phyloP scores from a whole-genome alignment of 2,888 invertebrate species.

The Zygothrica quintamaculata region DNA sequence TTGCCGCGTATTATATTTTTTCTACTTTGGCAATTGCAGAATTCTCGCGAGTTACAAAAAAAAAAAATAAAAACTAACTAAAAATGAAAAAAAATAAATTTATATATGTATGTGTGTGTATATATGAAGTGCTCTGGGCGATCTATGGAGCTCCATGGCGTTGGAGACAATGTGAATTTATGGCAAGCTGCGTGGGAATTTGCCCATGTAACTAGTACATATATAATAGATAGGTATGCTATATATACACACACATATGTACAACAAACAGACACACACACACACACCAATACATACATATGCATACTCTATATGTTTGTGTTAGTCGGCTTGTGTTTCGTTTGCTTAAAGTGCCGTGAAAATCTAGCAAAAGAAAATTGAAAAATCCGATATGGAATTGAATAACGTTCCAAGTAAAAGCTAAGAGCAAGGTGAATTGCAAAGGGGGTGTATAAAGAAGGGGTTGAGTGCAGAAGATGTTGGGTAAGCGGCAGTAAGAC shows the following conservation, averaged over 20 bases:
- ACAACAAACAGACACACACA: no score
- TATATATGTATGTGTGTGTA: no score
- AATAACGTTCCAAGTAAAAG: constrained; percentile 50
- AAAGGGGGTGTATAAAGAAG: background rate
- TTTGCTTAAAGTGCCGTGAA: constrained; percentile 74
- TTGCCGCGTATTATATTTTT: constrained; percentile 53
- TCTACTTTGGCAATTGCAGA: constrained; percentile 66
- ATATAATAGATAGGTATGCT: constrained; percentile 16
- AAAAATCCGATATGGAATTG: constrained; percentile 73
- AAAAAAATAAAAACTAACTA: constrained; percentile 61
- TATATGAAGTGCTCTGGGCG: constrained; percentile 75
- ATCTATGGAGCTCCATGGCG: constrained; percentile 54
- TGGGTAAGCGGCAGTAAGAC: constrained; percentile 4
- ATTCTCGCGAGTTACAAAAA: constrained; percentile 58
- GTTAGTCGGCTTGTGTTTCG: constrained; percentile 37
- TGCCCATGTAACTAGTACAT: constrained; percentile 38
- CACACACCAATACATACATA: constrained; percentile 27
- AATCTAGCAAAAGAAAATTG: constrained; percentile 68
- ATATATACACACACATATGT: constrained; percentile 4
- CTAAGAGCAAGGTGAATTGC: constrained; percentile 7
- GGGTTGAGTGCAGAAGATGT: constrained; percentile 1
- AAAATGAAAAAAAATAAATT: constrained; percentile 74
- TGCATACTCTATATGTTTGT: constrained; percentile 49
- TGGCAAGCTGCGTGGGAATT: constrained; percentile 72
- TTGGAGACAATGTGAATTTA: constrained; percentile 73